phyloP scores from a whole-genome alignment of 2,113 vertebrate species.

The Xenus cinereus region DNA sequence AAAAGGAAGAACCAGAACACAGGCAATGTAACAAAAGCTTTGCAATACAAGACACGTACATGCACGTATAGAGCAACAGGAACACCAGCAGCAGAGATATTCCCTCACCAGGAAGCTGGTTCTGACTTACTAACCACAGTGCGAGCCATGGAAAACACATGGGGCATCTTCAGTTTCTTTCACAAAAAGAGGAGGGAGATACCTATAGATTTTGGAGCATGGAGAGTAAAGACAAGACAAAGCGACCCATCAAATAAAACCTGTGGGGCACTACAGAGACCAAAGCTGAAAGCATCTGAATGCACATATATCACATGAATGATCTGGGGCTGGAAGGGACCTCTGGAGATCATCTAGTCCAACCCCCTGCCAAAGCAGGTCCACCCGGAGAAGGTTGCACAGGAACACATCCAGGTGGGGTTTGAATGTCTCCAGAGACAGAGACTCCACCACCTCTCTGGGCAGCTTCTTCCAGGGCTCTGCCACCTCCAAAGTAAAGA shows the following conservation, averaged over 20 bases:
- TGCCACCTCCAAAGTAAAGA: too few species aligned
- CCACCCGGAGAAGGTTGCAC: too few species aligned
- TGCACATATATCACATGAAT: neutral
- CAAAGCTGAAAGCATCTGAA: neutral
- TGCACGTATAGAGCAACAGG: neutral
- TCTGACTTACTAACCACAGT: neutral
- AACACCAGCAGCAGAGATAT: neutral
- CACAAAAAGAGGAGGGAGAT: neutral
- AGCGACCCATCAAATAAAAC: neutral
- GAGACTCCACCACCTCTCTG: too few species aligned
- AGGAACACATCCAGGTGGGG: too few species aligned
- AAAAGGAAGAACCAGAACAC: neutral
- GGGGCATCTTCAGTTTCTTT: neutral
- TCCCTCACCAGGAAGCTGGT: neutral
- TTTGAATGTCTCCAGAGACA: too few species aligned
- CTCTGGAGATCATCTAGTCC: too few species aligned
- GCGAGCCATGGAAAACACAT: neutral
- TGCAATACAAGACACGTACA: neutral
- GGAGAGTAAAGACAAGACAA: neutral
- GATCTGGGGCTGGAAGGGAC: too few species aligned
- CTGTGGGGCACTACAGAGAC: neutral
- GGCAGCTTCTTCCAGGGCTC: too few species aligned
- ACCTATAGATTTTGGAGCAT: neutral
- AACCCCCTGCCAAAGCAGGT: too few species aligned
- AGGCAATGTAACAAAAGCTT: neutral